These are phyloP conservation scores for Orthonychiurus folsomi DNA, from an alignment of 2,888 invertebrate genomes.

Conservation along the genomic window DNA sequence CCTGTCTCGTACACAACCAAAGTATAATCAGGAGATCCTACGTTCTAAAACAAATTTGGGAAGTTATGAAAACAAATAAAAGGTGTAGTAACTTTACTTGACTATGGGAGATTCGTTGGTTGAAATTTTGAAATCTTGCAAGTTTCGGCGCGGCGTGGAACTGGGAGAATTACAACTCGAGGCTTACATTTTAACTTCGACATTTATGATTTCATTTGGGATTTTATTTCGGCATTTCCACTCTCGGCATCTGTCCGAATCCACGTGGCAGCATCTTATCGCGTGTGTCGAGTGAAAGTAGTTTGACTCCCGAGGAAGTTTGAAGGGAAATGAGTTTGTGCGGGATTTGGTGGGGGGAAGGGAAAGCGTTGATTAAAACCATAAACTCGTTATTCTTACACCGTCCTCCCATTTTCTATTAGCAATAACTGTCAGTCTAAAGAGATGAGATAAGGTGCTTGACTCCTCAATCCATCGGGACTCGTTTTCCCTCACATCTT, in stretches of 20 bases:
- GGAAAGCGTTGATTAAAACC: conserved; percentile 16
- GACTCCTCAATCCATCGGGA: background rate
- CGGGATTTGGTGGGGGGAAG: background rate
- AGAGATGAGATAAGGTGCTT: conserved; percentile 4
- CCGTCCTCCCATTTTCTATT: conserved; percentile 19
- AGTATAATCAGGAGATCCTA: background rate
- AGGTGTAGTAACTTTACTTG: no score
- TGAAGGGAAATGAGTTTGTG: background rate
- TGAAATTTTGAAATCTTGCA: background rate
- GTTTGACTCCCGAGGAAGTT: no score
- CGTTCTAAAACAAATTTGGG: background rate
- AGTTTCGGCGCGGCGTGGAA: no score
- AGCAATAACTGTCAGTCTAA: conserved; percentile 20
- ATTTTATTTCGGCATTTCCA: no score
- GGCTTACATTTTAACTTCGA: no score
- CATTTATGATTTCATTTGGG: no score
- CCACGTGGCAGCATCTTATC: no score
- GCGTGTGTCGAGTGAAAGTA: no score
- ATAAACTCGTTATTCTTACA: conserved; percentile 20
- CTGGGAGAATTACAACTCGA: no score
- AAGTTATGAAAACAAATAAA: no score
- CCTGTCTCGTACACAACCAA: conserved; percentile 1
- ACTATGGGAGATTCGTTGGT: no score
- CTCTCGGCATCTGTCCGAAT: no score
- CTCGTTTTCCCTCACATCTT: background rate